Conservation (phyloP, 92 coral and sea anemone species). For the Zoanthus sansibaricus region DNA sequence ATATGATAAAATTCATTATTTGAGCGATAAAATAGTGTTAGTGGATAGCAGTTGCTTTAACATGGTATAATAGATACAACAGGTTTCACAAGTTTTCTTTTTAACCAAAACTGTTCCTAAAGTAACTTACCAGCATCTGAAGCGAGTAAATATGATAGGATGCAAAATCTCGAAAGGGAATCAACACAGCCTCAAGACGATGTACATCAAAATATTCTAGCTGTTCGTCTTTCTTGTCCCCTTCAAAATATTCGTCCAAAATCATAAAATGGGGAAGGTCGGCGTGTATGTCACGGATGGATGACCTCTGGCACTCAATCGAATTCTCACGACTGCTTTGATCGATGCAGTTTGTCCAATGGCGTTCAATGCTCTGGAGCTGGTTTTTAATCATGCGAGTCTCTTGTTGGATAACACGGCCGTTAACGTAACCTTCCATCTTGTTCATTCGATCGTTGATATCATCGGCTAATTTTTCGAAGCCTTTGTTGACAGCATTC, state of each 20-base stretch:
- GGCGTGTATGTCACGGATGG: slow-evolving; percentile 25
- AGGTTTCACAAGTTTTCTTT: too few relatives aligned
- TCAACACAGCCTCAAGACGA: slow-evolving; percentile 25
- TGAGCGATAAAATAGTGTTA: too few relatives aligned
- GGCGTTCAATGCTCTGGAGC: slow-evolving; percentile 36
- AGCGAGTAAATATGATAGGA: slow-evolving; percentile 4
- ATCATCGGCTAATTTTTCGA: slow-evolving; percentile 19
- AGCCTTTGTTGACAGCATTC: slow-evolving; percentile 3
- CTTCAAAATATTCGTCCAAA: slow-evolving; percentile 24
- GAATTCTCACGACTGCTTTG: slow-evolving; percentile 25
- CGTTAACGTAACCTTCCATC: slow-evolving; percentile 12
- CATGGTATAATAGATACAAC: too few relatives aligned
- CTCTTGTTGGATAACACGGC: slow-evolving; percentile 16
- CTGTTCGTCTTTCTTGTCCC: slow-evolving; percentile 7
- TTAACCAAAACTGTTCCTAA: background rate
- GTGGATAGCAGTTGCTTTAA: too few relatives aligned
- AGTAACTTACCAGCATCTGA: slow-evolving; percentile 8
- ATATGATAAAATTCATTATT: too few relatives aligned
- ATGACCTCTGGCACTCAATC: slow-evolving; percentile 2
- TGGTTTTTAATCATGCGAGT: slow-evolving; percentile 19
- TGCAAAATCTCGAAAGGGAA: slow-evolving; percentile 22
- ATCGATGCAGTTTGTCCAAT: slow-evolving; percentile 16
- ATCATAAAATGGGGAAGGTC: slow-evolving; percentile 22
- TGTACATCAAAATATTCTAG: slow-evolving; percentile 14
- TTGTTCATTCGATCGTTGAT: slow-evolving; percentile 32